A percentile compares a stretch with the other conserved stretches of the same genome.
These are phyloP conservation scores for Drosophila acutilabella DNA, from an alignment of 2,888 invertebrate species.

Conservation along the genomic window DNA sequence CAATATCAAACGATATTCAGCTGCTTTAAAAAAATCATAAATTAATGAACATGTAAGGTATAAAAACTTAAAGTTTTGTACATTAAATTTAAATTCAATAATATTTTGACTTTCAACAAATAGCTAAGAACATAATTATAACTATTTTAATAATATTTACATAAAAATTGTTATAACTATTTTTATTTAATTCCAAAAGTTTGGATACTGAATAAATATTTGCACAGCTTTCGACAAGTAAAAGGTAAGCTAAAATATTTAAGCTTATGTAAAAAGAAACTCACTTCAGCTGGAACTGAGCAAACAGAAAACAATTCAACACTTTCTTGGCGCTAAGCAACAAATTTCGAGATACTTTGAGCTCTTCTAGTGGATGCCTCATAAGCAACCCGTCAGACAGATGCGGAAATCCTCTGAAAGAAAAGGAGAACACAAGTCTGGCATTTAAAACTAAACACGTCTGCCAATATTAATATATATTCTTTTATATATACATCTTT, in stretches of 20 bases:
- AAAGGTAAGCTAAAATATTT: not conserved
- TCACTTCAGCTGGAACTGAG: slow-evolving; percentile 11
- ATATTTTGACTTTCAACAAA: no score
- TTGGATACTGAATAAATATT: not conserved
- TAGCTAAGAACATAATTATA: no score
- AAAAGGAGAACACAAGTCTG: slow-evolving; percentile 16
- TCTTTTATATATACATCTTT: slow-evolving; percentile 12
- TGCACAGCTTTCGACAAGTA: not conserved
- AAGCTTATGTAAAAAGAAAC: not conserved
- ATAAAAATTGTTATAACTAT: not conserved
- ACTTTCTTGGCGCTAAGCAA: slow-evolving; percentile 11
- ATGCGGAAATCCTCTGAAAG: slow-evolving; percentile 9
- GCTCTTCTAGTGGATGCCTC: slow-evolving; percentile 2
- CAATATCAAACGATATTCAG: no score
- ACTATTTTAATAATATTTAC: no score
- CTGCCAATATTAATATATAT: slow-evolving; percentile 62
- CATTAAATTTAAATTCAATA: no score
- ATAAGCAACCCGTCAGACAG: slow-evolving; percentile 12
- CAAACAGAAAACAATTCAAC: slow-evolving; percentile 39
- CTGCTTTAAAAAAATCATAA: no score
- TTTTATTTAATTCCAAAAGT: not conserved
- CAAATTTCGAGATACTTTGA: slow-evolving; percentile 21
- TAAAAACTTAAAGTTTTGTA: no score
- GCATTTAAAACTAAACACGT: slow-evolving; percentile 58
- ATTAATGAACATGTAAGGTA: no score